phyloP scores from a whole-genome alignment of 2,113 vertebrate species.

The Lonchura striata region DNA sequence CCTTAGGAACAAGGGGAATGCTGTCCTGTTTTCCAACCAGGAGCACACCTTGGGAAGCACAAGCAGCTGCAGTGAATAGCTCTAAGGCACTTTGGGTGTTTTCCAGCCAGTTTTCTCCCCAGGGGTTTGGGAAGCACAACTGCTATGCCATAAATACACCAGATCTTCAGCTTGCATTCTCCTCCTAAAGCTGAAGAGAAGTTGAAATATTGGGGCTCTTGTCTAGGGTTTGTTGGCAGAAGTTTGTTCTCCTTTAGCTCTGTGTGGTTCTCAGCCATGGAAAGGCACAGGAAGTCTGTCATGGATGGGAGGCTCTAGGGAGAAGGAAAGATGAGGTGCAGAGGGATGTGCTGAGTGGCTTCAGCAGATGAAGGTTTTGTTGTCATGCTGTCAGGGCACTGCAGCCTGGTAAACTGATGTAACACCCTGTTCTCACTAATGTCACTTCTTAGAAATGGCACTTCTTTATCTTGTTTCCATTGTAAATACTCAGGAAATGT shows the following conservation, averaged over 20 bases:
- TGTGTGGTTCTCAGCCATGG: accelerated
- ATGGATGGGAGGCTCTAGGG: accelerated
- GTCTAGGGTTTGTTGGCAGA: neutral
- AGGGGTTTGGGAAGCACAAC: neutral
- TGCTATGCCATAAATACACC: neutral
- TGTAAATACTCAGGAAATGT: accelerated
- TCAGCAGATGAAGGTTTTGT: neutral
- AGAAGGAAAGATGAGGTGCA: neutral
- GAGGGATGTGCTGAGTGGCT: neutral
- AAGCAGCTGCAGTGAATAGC: accelerated
- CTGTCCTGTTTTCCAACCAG: neutral
- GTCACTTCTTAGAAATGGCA: neutral
- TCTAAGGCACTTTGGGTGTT: neutral
- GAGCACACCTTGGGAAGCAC: accelerated
- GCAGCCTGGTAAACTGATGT: neutral
- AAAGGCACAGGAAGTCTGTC: neutral
- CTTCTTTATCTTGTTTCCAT: neutral
- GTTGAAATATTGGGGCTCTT: accelerated
- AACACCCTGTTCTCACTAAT: neutral
- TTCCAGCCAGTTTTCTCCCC: neutral
- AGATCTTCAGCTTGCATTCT: neutral
- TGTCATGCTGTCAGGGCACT: neutral
- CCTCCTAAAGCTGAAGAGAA: neutral
- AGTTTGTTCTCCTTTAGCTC: neutral
- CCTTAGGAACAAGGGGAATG: too few species aligned